Percentiles rank a stretch among this genome's conserved stretches.
These are phyloP conservation scores for Drosophila meridiana DNA, from an alignment of 2,888 invertebrate species.

Conservation along the genomic window DNA sequence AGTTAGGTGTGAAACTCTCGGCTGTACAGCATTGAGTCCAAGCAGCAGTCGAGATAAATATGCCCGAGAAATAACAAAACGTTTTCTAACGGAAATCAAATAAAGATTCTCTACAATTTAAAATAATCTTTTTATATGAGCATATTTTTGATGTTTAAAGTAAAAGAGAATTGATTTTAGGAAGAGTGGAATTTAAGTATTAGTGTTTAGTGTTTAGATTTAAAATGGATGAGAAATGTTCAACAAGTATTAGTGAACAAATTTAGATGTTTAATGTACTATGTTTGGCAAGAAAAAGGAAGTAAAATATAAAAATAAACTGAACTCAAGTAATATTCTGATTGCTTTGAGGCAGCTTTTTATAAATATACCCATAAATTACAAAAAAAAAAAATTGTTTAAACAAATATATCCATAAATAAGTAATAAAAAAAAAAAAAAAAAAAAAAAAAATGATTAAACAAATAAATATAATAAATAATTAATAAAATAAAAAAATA, in stretches of 20 bases:
- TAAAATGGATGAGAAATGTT: too few species aligned
- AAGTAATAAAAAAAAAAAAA: too few species aligned
- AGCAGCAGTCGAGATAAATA: background rate
- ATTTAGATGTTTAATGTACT: background rate
- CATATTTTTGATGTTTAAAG: background rate
- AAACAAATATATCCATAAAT: too few species aligned
- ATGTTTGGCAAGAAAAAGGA: background rate
- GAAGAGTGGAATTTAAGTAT: too few species aligned
- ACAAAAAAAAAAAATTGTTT: too few species aligned
- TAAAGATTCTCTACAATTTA: background rate
- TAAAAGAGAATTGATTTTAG: background rate
- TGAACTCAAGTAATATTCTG: background rate
- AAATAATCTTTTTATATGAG: background rate
- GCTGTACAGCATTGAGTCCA: background rate
- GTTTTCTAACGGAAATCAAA: background rate
- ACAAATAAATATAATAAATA: too few species aligned
- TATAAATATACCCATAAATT: background rate
- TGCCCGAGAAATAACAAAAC: too few species aligned
- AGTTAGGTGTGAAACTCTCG: slow-evolving; percentile 16
- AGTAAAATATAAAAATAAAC: background rate
- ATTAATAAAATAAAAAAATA: too few species aligned
- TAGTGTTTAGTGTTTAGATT: too few species aligned
- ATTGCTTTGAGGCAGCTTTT: background rate
- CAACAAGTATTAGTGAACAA: background rate
- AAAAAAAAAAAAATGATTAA: too few species aligned